Conservation (phyloP, 2,888 invertebrate genomes). For the Diachrysia chrysitis region DNA sequence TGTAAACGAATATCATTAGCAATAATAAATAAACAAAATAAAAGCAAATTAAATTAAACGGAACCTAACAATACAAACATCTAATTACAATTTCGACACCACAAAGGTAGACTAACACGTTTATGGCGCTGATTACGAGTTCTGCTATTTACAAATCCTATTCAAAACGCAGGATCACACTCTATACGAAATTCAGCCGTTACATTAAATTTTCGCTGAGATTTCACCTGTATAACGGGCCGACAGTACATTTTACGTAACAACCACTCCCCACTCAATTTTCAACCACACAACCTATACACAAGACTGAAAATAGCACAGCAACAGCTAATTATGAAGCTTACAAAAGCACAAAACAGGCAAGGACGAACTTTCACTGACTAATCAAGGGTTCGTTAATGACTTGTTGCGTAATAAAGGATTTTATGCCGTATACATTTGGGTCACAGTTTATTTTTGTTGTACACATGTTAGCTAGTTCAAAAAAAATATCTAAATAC, state of each 20-base stretch:
- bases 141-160: conserved; percentile 53
- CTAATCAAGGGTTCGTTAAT: conserved; percentile 74
- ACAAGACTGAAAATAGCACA: conserved; percentile 31
- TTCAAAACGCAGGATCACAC: conserved; percentile 48
- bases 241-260: conserved; percentile 30
- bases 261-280: conserved; percentile 18
- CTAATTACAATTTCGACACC: conserved; percentile 32
- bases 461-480: conserved; percentile 5
- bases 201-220: conserved; percentile 66
- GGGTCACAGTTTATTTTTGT: conserved; percentile 32
- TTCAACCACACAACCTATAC: conserved; percentile 24
- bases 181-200: conserved; percentile 53
- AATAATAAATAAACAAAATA: not conserved
- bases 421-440: conserved; percentile 33
- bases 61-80: conserved; percentile 15
- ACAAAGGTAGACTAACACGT: conserved; percentile 35
- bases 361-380: conserved; percentile 69
- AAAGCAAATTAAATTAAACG: conserved; percentile 20
- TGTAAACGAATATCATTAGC: not conserved
- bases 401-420: conserved; percentile 49
- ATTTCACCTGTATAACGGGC: conserved; percentile 55
- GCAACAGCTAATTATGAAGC: conserved; percentile 57
- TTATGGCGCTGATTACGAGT: conserved; percentile 33
- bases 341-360: conserved; percentile 71
- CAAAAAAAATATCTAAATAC: conserved; percentile 23